Evolutionary conservation across 2,113 vertebrate genomes (phyloP), one percentile per base, ranked within the genome.

Genomic region (Tyrannus savana): DNA sequence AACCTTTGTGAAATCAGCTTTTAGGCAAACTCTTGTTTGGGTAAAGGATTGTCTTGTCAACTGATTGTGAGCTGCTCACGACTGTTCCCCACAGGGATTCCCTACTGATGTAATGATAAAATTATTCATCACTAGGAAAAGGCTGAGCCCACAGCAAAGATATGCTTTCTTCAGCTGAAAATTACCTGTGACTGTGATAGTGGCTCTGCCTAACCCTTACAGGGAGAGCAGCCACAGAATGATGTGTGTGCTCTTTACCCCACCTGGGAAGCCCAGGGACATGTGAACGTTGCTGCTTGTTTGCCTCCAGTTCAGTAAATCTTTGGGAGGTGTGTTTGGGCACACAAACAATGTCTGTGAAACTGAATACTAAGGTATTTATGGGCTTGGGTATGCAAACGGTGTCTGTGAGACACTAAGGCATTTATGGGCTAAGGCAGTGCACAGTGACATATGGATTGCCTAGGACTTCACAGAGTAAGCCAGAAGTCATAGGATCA

Each of bases 231-330:
- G 19, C n/a, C 19, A 75, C 19, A 59, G 19, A 18, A 64, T n/a
- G 17, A 14, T 11, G 19, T 37, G 22, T 49, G 27, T 42, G 27
- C 9, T 72, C 19, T 68, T 39, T 35, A 44, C 3, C 7, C 14
- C 1, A 2, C 19, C 28, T 31, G 8, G 30, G 33, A 76, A 44
- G 15, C 4, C 7, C 1, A 1, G n/a, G 37, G 27, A 18, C 30
- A 12, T 42, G 13, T 47, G 44, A 66, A 81, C 2, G 0, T 33
- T 9, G 7, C 14, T 59, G 19, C 23, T 56, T 66, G 28, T 19
- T 66, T 31, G 71, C 27, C 37, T 77, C 46, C 22, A 19, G 22
- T 37, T 81, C 50, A 87, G 31, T 17, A 19, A 8, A 25, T 46
- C 17, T 55, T 84, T 0, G 0, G 19, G 28, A 83, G 14, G 17